phyloP scores from a whole-genome alignment of 2,888 invertebrate genomes.

The Germaria angustata region DNA sequence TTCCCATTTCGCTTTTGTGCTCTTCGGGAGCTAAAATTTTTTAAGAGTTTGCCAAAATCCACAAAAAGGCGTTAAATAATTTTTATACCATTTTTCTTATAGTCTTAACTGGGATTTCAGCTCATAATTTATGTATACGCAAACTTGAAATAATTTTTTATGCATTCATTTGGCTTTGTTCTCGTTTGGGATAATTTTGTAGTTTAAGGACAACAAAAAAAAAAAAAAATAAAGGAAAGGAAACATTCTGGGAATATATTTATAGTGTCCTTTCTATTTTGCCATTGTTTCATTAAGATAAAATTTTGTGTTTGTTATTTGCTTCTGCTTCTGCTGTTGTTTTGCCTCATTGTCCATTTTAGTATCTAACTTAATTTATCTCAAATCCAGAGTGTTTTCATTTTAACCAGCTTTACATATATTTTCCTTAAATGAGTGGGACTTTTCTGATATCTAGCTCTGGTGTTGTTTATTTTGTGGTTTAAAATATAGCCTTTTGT shows the following conservation, averaged over 20 bases:
- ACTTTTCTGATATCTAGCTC: not conserved
- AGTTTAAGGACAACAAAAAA: not conserved
- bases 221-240: not conserved
- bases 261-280: slow-evolving; percentile 7
- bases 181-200: not conserved
- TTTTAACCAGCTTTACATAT: slow-evolving; percentile 14
- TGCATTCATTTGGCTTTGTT: not conserved
- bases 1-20: not conserved
- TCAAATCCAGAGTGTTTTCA: slow-evolving; percentile 15
- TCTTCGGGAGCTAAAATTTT: not conserved
- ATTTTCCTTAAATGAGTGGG: slow-evolving; percentile 22
- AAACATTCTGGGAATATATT: not conserved
- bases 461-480: slow-evolving; percentile 10
- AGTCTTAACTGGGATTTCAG: slow-evolving; percentile 53
- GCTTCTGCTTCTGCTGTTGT: not conserved
- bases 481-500: slow-evolving; percentile 34
- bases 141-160: slow-evolving; percentile 33
- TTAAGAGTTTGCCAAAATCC: slow-evolving; percentile 27
- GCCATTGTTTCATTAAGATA: not conserved
- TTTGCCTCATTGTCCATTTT: slow-evolving; percentile 43
- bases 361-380: slow-evolving; percentile 57
- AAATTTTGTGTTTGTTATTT: not conserved
- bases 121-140: slow-evolving; percentile 62
- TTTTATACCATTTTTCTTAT: slow-evolving; percentile 45
- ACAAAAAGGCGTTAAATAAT: slow-evolving; percentile 57